Conservation (phyloP, 2,797 vertebrate species). For the Sebastes variabilis region DNA sequence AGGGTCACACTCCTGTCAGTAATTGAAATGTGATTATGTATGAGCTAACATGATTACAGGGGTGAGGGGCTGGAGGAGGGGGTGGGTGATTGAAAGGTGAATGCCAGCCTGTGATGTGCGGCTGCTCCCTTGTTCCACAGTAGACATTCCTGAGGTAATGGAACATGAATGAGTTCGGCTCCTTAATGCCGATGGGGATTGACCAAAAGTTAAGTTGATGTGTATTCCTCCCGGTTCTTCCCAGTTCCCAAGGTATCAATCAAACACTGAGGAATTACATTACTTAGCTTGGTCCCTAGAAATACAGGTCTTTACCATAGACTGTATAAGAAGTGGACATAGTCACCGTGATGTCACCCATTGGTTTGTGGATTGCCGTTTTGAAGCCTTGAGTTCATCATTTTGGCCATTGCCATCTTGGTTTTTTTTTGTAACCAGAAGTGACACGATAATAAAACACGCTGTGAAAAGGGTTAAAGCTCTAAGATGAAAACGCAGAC, state of each 20-base stretch:
- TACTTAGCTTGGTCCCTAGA: background rate
- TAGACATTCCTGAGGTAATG: constrained; percentile 81
- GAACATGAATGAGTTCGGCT: constrained; percentile 72
- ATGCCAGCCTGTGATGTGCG: constrained; percentile 76
- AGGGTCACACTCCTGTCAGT: constrained; percentile 84
- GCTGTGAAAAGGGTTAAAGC: no score
- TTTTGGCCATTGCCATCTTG: no score
- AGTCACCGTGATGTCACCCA: no score
- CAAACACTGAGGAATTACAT: background rate
- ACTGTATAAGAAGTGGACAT: no score
- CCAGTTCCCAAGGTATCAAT: background rate
- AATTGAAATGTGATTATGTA: constrained; percentile 84
- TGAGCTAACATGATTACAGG: constrained; percentile 83
- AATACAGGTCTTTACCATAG: background rate
- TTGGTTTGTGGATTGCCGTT: no score
- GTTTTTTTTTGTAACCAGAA: no score
- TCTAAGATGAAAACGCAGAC: no score
- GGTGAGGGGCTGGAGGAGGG: constrained; percentile 35
- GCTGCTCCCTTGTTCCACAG: constrained; percentile 65
- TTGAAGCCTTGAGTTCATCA: no score
- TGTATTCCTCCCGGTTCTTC: constrained; percentile 4
- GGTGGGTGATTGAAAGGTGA: constrained; percentile 79
- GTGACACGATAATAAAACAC: no score
- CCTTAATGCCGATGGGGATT: constrained; percentile 32
- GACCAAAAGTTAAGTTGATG: constrained; percentile 16